Conservation (phyloP, 2,888 invertebrate species). For the Mythimna impura region DNA sequence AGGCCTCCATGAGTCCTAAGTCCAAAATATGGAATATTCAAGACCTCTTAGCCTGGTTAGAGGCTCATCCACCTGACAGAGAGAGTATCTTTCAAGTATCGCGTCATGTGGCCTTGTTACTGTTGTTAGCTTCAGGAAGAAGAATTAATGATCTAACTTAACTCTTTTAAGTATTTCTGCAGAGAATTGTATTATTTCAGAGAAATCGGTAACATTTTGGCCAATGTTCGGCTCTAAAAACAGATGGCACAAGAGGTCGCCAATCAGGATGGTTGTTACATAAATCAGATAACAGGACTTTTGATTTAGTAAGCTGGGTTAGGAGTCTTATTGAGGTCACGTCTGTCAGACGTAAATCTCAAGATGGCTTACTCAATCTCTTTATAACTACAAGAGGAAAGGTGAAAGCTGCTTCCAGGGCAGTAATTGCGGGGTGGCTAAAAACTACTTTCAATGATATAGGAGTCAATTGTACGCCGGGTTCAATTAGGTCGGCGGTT, state of each 20-base stretch:
- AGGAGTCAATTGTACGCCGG: too few relatives aligned
- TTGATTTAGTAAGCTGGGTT: too few relatives aligned
- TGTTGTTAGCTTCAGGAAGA: constrained; percentile 22
- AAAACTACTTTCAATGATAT: too few relatives aligned
- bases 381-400: too few relatives aligned
- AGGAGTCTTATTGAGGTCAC: too few relatives aligned
- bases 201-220: constrained; percentile 16
- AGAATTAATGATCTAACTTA: constrained; percentile 18
- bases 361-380: too few relatives aligned
- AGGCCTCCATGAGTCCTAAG: constrained; percentile 3
- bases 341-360: too few relatives aligned
- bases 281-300: too few relatives aligned
- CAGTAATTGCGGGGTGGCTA: too few relatives aligned
- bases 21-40: constrained; percentile 34
- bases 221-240: constrained; percentile 26
- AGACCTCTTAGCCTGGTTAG: constrained; percentile 20
- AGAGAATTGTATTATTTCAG: constrained; percentile 10
- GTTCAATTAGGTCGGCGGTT: too few relatives aligned
- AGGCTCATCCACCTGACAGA: constrained; percentile 20
- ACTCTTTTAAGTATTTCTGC: constrained; percentile 9
- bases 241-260: constrained; percentile 5
- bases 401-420: too few relatives aligned
- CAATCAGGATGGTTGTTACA: constrained; percentile 16
- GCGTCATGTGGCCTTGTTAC: constrained; percentile 12
- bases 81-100: constrained; percentile 25